Evolutionary conservation across 2,888 invertebrate genomes (phyloP).

Genomic region (Agelastica alni): DNA sequence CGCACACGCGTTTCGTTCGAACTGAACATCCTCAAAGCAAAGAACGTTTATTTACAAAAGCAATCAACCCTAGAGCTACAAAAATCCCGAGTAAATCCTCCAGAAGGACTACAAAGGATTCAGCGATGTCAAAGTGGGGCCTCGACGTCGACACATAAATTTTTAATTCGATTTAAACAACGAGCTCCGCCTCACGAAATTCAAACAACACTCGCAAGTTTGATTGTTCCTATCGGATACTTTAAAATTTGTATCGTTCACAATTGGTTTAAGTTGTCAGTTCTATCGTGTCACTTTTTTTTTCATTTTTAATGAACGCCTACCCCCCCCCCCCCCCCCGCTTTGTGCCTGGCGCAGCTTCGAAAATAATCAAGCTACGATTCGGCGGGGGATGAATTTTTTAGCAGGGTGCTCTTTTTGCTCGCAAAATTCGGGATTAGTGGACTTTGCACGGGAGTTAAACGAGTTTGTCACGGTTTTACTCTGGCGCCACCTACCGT

Average conservation of each 20-base stretch:
- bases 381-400: constrained; percentile 28
- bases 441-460: constrained; percentile 7
- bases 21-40: constrained; percentile 26
- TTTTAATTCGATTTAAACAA: constrained; percentile 56
- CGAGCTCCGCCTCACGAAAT: constrained; percentile 38
- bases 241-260: constrained; percentile 44
- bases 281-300: constrained; percentile 46
- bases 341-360: constrained; percentile 25
- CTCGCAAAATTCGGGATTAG: constrained; percentile 6
- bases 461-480: constrained; percentile 14
- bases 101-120: constrained; percentile 48
- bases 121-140: constrained; percentile 50
- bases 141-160: constrained; percentile 47
- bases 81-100: constrained; percentile 53
- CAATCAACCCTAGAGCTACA: constrained; percentile 53
- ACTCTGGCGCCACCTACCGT: too few relatives aligned
- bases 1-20: neutral
- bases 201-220: constrained; percentile 53
- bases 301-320: constrained; percentile 49
- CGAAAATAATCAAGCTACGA: constrained; percentile 28
- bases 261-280: constrained; percentile 56
- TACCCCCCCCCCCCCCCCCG: too few relatives aligned
- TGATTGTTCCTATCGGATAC: constrained; percentile 45
- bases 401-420: constrained; percentile 13
- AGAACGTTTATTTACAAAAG: constrained; percentile 53